Evolutionary conservation across 2,888 invertebrate genomes (phyloP).

Genomic region (Heterodera filipjevi): DNA sequence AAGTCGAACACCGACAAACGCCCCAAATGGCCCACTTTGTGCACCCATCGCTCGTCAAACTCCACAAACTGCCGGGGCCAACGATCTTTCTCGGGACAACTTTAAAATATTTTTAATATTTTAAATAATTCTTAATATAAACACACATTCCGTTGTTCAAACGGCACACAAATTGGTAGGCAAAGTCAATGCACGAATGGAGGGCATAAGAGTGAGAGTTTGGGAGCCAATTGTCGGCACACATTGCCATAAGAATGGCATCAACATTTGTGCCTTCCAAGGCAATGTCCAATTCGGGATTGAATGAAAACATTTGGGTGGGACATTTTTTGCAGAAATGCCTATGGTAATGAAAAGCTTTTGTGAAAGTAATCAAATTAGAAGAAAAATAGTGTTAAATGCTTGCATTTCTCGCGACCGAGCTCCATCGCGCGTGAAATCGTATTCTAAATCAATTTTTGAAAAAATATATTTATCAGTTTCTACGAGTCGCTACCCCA

Average conservation of each 20-base stretch:
- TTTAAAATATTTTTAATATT: not conserved
- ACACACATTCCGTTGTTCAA: slow-evolving; percentile 1
- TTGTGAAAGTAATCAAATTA: not conserved
- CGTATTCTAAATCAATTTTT: not conserved
- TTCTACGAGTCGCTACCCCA: too few relatives aligned
- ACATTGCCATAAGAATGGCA: not conserved
- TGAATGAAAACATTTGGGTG: not conserved
- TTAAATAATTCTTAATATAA: not conserved
- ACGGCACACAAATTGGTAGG: slow-evolving; percentile 3
- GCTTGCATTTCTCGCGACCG: not conserved
- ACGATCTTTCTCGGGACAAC: not conserved
- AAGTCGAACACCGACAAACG: slow-evolving; percentile 4
- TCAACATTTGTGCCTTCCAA: not conserved
- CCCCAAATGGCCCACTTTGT: not conserved
- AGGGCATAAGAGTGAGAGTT: not conserved
- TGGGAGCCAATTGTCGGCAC: not conserved
- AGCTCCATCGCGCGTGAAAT: not conserved
- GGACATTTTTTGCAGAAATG: not conserved
- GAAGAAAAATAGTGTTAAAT: not conserved
- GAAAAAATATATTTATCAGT: too few relatives aligned
- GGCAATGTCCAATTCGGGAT: not conserved
- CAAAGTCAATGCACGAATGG: slow-evolving; percentile 4
- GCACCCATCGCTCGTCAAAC: slow-evolving; percentile 12
- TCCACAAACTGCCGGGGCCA: not conserved
- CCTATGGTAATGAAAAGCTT: not conserved